Base-by-base conservation (phyloP, 2,113 vertebrate species). In the Paradoxurus hermaphroditus region DNA sequence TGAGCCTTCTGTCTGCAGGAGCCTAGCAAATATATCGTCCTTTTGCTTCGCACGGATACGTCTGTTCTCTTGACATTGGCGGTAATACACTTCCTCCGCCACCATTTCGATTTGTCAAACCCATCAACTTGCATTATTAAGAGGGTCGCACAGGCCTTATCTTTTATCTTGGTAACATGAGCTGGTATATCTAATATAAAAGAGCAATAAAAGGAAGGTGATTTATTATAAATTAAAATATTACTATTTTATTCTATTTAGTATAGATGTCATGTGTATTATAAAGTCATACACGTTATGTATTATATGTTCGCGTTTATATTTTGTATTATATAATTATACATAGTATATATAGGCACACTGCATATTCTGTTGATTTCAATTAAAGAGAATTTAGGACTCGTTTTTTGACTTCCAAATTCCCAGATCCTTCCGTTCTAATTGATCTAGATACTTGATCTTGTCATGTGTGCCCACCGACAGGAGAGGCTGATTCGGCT, bases 1-100 rank as follows among this genome's bases (percentile, higher is more conserved):
- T 85, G 51, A 86, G 46, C 44, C 85, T 96, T 72, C 73, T n/a
- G 59, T 97, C 91, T 83, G 44, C 85, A 90, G 65, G 62, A 95
- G 91, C 41, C 77, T 53, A n/a, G 16, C 39, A 63, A 77, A 88
- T 36, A 46, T 10, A 85, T 78, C 0, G 1, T 51, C n/a, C 10
- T 95, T 81, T 86, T 23, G 72, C 65, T 62, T 77, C 56, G 25
- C 1, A 10, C 0, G 3, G 19, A 62, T 90, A 51, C 2, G 34
- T 86, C 72, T 65, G 3, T 29, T 91, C 62, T 86, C 49, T 94
- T 51, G 31, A 25, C 16, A 21, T 31, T 46, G 31, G 49, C 34
- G 46, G 10, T 56, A 83, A 53, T 25, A 29, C 15, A 13, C 70
- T 56, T 79, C 85, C 51, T 79, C 29, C 2, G 56, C 36, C 59